Conservation (phyloP, 2,113 vertebrate genomes). For the Oxyruncus cristatus region DNA sequence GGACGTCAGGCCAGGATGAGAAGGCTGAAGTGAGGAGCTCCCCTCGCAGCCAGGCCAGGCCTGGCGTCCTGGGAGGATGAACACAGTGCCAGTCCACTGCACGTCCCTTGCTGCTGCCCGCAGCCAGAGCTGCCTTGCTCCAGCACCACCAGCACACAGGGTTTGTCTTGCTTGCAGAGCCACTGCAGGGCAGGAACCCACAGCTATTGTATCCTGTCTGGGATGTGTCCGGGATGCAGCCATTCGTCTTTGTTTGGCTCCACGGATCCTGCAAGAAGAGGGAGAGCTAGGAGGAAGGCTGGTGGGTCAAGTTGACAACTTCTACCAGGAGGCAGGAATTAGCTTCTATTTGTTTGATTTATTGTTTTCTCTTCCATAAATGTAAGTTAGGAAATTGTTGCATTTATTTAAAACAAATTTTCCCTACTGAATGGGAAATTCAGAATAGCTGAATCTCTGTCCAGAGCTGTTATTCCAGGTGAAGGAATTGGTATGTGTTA, state of each 20-base stretch:
- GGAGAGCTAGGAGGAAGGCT: neutral
- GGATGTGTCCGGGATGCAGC: neutral
- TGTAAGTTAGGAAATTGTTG: neutral
- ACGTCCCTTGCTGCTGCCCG: neutral
- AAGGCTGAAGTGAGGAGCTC: neutral
- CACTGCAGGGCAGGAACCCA: neutral
- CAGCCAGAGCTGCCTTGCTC: neutral
- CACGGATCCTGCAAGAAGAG: neutral
- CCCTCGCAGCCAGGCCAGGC: neutral
- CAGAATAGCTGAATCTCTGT: neutral
- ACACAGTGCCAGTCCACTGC: neutral
- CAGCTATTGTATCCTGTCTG: rapidly evolving
- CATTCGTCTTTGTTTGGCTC: neutral
- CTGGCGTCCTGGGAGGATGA: neutral
- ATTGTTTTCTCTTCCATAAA: neutral
- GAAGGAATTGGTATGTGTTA: neutral
- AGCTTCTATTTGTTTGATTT: neutral
- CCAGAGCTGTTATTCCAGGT: neutral
- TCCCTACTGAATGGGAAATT: neutral
- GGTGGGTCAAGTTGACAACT: neutral
- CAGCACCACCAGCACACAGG: neutral
- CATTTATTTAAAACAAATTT: neutral
- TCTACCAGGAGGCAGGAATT: neutral
- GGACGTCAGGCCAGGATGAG: neutral
- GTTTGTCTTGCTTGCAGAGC: neutral